Base-by-base conservation (phyloP, 2,113 vertebrate genomes). In the Pseudolaguvia tuberculata region DNA sequence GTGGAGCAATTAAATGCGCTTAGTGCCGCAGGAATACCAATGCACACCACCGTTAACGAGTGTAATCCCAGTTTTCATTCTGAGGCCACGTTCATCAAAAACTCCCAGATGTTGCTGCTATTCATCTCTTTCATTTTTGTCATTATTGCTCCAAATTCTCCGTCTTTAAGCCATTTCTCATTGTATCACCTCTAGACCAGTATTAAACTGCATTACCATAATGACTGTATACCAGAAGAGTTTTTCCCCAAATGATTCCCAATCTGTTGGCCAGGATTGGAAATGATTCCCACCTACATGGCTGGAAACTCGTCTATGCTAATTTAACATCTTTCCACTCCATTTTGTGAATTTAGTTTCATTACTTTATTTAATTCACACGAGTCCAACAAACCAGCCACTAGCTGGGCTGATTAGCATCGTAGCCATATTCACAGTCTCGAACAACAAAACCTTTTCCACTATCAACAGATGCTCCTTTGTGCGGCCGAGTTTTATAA, bases 1-100 rank as follows among this genome's bases (percentile, higher is more conserved):
- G 79, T 80, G 78, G 78, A 81, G 81, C 76, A 83, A 83, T 83
- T 85, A 80, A 84, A 76, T 72, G 27, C 18, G 42, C 62, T 27
- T 53, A n/a, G 35, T 80, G 81, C 68, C 57, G 51, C 65, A 57
- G 55, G 78, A 80, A 83, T 83, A 80, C 79, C 66, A 81, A 83
- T 77, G 61, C 17, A 59, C 52, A 55, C 23, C 17, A 2, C 48
- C 31, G 12, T 27, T 74, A 79, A 72, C 73, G 27, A 39, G 51
- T 78, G 61, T 81, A 82, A 72, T 80, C 78, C 70, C 71, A 47
- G 53, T 15, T 29, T 55, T 21, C 56, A 39, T 79, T 48, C 78
- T 66, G 39, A 51, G 58, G 75, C 75, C 71, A 79, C 76, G 78
- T 82, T 77, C 67, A 77, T 79, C 75, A 78, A 74, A 77, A 27